Evolutionary conservation across 2,113 vertebrate genomes (phyloP).

Genomic region (Petroica traversi): DNA sequence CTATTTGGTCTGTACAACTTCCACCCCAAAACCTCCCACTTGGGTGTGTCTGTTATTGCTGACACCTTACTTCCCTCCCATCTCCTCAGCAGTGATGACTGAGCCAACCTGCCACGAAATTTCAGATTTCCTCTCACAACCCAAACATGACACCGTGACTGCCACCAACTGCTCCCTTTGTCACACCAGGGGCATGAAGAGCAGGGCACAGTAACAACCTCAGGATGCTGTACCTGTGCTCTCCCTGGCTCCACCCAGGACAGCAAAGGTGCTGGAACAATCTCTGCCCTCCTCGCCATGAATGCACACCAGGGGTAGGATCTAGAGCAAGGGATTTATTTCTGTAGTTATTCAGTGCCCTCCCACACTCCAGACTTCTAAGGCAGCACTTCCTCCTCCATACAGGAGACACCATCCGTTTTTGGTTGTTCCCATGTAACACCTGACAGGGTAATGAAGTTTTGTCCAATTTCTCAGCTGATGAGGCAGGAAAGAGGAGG

Average conservation of each 20-base stretch:
- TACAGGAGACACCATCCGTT: not conserved
- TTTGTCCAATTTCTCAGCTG: not conserved
- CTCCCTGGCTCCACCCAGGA: not conserved
- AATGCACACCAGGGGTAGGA: not conserved
- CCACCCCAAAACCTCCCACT: not conserved
- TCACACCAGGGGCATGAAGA: not conserved
- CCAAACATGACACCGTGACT: not conserved
- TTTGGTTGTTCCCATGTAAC: not conserved
- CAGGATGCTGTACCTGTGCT: not conserved
- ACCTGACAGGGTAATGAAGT: not conserved
- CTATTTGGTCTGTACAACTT: not conserved
- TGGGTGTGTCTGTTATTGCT: not conserved
- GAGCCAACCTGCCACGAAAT: not conserved
- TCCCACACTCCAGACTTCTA: too few species aligned
- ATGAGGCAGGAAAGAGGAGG: not conserved
- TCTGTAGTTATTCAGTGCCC: not conserved
- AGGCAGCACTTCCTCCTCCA: not conserved
- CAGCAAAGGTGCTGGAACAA: not conserved
- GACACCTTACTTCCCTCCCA: not conserved
- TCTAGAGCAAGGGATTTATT: not conserved
- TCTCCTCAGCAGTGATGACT: not conserved
- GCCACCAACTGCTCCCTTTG: fast-evolving
- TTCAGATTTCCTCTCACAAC: not conserved
- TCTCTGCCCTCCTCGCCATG: not conserved
- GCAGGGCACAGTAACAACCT: not conserved